These are phyloP conservation scores for Pheosia tremula DNA, from an alignment of 2,888 invertebrate species.

Conservation along the genomic window DNA sequence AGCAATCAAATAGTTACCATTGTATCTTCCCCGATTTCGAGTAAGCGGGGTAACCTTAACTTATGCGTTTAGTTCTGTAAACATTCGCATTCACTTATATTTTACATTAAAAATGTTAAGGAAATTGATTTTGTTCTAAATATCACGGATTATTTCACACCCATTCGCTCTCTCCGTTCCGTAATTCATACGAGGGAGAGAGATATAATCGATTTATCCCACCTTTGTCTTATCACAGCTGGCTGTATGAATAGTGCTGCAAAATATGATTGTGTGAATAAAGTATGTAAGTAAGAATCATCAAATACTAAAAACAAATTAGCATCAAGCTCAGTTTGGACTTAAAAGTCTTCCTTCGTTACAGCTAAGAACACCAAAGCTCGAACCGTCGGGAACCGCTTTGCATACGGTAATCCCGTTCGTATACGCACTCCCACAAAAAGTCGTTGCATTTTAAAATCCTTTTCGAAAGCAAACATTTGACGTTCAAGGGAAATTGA, in stretches of 20 bases:
- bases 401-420: constrained; percentile 77
- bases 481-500: constrained; percentile 79
- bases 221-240: too few species aligned
- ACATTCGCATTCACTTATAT: not conserved
- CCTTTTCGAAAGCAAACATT: constrained; percentile 78
- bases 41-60: constrained; percentile 46
- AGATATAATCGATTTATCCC: too few species aligned
- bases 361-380: constrained; percentile 43
- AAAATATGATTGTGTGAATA: too few species aligned
- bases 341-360: constrained; percentile 49
- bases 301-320: too few species aligned
- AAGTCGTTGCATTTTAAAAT: constrained; percentile 83
- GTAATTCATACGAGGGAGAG: too few species aligned
- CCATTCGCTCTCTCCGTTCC: too few species aligned
- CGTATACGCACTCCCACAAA: constrained; percentile 63
- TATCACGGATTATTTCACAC: too few species aligned
- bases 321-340: constrained; percentile 10
- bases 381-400: constrained; percentile 49
- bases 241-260: too few species aligned
- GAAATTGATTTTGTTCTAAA: too few species aligned
- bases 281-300: too few species aligned
- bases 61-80: constrained; percentile 36
- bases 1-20: constrained; percentile 81
- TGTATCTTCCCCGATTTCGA: constrained; percentile 57
- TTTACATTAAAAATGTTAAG: too few species aligned